Conservation (phyloP, 1,140 invertebrate species). For the Caenorhabditis elegans region WBcel235 BX284602.5:9208001-9208500, state of each 20-base stretch:
- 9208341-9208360: background rate
- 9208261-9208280: background rate
- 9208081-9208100: no score
- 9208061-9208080: no score
- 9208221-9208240: background rate
- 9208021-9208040: no score
- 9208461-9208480: background rate
- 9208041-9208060: no score
- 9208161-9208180: background rate
- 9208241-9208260: background rate
- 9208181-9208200: background rate
- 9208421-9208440: background rate
- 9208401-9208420: background rate
- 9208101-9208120: background rate
- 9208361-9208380: background rate
- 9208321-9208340: background rate
- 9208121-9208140: slow-evolving; percentile 15
- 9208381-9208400: background rate
- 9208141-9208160: background rate
- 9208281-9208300: background rate
- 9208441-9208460: no score
- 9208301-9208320: slow-evolving; percentile 26
- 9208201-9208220: background rate
- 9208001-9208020: no score
- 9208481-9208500: background rate